Conservation (phyloP, 2,113 vertebrate genomes). For the Piprites chloris region DNA sequence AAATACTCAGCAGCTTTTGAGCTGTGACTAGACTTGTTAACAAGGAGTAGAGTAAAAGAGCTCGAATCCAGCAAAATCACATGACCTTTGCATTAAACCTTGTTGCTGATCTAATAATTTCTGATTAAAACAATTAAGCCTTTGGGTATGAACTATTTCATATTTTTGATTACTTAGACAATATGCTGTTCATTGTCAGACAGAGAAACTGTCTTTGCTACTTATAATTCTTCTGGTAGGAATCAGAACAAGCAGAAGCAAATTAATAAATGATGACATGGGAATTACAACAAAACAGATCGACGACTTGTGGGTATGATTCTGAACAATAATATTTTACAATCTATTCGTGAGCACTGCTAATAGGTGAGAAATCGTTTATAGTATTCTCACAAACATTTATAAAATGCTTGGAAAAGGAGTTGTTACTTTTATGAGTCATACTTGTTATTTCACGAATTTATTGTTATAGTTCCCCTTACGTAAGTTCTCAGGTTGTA, state of each 20-base stretch:
- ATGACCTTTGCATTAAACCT: background rate
- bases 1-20: background rate
- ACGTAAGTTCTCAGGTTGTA: background rate
- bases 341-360: background rate
- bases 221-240: conserved; percentile 9
- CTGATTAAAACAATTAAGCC: conserved; percentile 3
- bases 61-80: background rate
- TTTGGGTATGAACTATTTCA: background rate
- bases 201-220: background rate
- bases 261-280: conserved; percentile 40
- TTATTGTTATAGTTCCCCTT: background rate
- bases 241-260: conserved; percentile 18
- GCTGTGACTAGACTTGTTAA: background rate
- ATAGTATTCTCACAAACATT: background rate
- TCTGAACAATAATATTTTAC: conserved; percentile 31
- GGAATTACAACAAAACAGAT: conserved; percentile 32
- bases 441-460: background rate
- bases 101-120: background rate
- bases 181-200: background rate
- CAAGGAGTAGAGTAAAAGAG: background rate
- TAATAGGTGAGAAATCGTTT: background rate
- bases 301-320: conserved; percentile 12
- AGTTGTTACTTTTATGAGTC: conserved; percentile 10
- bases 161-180: conserved; percentile 22
- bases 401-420: background rate